Evolutionary conservation across 2,113 vertebrate genomes (phyloP), one percentile per base, ranked within the genome.

Genomic region (Benitochromis conjunctus): DNA sequence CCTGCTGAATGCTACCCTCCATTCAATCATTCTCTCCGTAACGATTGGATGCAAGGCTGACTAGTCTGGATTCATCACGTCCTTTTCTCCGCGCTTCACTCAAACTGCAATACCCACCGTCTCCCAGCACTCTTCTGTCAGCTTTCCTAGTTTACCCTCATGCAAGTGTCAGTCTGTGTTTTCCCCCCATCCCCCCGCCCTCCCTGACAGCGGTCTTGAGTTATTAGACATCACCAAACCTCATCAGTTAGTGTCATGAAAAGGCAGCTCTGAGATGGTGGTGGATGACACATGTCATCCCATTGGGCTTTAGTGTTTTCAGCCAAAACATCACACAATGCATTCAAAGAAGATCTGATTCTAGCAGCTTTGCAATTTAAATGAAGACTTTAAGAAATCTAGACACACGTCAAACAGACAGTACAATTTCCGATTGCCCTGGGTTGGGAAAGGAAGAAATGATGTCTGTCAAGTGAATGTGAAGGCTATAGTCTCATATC

Each of bases 151-250:
- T 91, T 87, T 83, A 74, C 64, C 76, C 62, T 79, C 29, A 84
- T 88, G 82, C 83, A 88, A 86, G 78, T 89, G 87, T 88, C 90
- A 90, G 66, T 31, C 62, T 51, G 43, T 6, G 24, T 56, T 6
- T 4, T 2, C 31, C 31, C 13, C 29, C 29, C 29, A 4, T 29
- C 21, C 34, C 74, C 69, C 34, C 41, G 1, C 86, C 31, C 18
- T 43, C 53, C 57, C 57, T 46, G 41, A 74, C 82, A 80, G 76
- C 80, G 26, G 64, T 92, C 83, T 89, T 46, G 62, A 90, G 80
- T 91, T 94, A 91, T 94, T 88, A 92, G 85, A 91, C 88, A 92
- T 87, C 89, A 90, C 78, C 85, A 89, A 79, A 58, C 86, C 55
- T 91, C 86, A 89, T 91, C 85, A 57, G 85, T 86, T 89, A 80